Evolutionary conservation across 2,113 vertebrate genomes (phyloP).

Genomic region (Actenoides lindsayi): DNA sequence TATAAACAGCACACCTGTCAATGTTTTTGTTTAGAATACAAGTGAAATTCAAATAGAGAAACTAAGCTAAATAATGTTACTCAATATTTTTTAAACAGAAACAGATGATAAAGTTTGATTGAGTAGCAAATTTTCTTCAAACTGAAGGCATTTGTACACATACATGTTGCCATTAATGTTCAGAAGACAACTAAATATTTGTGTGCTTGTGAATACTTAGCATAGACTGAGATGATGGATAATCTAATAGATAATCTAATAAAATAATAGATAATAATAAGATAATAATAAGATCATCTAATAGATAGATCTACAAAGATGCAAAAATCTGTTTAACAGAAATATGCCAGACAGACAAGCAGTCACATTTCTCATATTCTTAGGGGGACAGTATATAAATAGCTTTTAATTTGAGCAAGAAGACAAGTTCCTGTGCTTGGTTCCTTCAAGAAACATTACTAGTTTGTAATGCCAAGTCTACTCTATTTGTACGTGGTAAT

Average conservation of each 20-base stretch:
- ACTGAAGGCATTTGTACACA: background rate
- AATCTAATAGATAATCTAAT: background rate
- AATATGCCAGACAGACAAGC: background rate
- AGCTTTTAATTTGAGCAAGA: background rate
- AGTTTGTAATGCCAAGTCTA: background rate
- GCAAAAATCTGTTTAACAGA: background rate
- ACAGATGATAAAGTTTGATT: background rate
- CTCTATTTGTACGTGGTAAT: background rate
- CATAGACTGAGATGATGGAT: background rate
- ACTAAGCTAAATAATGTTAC: background rate
- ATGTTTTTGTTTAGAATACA: background rate
- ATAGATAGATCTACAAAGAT: background rate
- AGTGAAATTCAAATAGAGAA: background rate
- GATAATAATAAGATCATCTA: too few species aligned
- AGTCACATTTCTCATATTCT: background rate
- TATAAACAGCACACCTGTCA: background rate
- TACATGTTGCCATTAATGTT: background rate
- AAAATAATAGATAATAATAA: too few species aligned
- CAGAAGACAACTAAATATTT: background rate
- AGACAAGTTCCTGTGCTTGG: background rate
- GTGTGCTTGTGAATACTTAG: background rate
- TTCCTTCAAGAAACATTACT: background rate
- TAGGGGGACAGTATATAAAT: fast-evolving
- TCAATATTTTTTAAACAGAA: background rate
- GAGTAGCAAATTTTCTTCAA: background rate